Conservation (phyloP, 2,797 vertebrate genomes). For the Syngnathus rostellatus region DNA sequence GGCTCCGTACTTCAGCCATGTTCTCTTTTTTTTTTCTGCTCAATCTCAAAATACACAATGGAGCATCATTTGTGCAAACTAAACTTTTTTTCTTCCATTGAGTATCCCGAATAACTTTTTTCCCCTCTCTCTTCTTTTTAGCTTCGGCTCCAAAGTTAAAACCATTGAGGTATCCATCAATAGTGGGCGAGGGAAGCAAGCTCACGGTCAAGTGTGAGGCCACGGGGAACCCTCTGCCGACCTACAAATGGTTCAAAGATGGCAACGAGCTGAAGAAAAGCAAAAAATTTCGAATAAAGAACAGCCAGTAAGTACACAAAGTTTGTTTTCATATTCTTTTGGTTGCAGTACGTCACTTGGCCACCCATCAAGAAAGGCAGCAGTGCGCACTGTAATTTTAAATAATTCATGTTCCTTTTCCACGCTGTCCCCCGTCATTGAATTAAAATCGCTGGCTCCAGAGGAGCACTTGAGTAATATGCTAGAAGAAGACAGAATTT, state of each 20-base stretch:
- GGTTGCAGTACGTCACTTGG: background rate
- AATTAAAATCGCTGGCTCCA: slow-evolving; percentile 13
- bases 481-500: background rate
- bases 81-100: slow-evolving; percentile 1
- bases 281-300: slow-evolving; percentile 83
- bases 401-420: slow-evolving; percentile 7
- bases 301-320: slow-evolving; percentile 72
- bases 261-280: slow-evolving; percentile 88
- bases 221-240: slow-evolving; percentile 77
- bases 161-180: slow-evolving; percentile 79
- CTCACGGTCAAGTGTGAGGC: slow-evolving; percentile 89
- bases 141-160: slow-evolving; percentile 84
- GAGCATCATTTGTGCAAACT: slow-evolving; percentile 11
- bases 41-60: slow-evolving; percentile 13
- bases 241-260: slow-evolving; percentile 94
- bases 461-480: slow-evolving; percentile 1
- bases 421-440: slow-evolving; percentile 1
- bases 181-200: slow-evolving; percentile 79
- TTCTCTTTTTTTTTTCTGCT: slow-evolving; percentile 23
- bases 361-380: background rate
- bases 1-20: slow-evolving; percentile 13
- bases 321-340: background rate
- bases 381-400: background rate
- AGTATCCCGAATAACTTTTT: slow-evolving; percentile 20
- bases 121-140: slow-evolving; percentile 36